Conservation (phyloP, 2,888 invertebrate species). For the Scaptomyza flava region DNA sequence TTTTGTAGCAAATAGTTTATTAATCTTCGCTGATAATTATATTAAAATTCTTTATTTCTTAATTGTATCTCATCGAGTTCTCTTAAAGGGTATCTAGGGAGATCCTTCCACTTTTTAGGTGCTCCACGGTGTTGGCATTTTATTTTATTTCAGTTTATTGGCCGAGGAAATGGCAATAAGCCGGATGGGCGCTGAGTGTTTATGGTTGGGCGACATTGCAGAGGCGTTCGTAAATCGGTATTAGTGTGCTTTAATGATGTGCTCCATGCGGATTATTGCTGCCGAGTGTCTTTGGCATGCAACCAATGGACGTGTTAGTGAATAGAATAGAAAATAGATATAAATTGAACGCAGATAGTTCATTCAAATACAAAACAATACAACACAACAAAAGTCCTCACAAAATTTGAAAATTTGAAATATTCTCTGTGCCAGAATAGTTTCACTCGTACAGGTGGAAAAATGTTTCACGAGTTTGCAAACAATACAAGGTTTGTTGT, state of each 20-base stretch:
- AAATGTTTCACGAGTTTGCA: neutral
- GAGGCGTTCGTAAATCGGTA: conserved; percentile 54
- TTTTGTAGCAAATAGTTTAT: neutral
- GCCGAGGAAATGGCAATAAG: conserved; percentile 27
- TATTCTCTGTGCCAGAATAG: neutral
- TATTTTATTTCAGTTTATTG: conserved; percentile 56
- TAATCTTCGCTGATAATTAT: neutral
- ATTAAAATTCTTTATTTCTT: conserved; percentile 11
- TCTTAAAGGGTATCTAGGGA: neutral
- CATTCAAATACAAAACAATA: conserved; percentile 1
- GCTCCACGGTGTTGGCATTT: conserved; percentile 27
- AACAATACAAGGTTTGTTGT: neutral
- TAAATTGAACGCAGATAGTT: neutral
- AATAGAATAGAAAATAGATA: conserved; percentile 3
- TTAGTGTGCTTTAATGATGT: conserved; percentile 49
- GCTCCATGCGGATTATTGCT: conserved; percentile 13
- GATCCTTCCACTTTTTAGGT: neutral
- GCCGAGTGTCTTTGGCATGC: conserved; percentile 27
- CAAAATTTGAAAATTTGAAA: neutral
- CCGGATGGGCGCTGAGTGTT: conserved; percentile 23
- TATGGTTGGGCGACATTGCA: conserved; percentile 49
- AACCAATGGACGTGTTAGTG: conserved; percentile 8
- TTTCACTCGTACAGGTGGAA: neutral
- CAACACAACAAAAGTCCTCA: neutral
- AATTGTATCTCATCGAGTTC: neutral